A percentile compares a stretch with the other conserved stretches of the same genome.
Conservation (phyloP, 2,797 vertebrate genomes). For the Hyperoplus immaculatus region DNA sequence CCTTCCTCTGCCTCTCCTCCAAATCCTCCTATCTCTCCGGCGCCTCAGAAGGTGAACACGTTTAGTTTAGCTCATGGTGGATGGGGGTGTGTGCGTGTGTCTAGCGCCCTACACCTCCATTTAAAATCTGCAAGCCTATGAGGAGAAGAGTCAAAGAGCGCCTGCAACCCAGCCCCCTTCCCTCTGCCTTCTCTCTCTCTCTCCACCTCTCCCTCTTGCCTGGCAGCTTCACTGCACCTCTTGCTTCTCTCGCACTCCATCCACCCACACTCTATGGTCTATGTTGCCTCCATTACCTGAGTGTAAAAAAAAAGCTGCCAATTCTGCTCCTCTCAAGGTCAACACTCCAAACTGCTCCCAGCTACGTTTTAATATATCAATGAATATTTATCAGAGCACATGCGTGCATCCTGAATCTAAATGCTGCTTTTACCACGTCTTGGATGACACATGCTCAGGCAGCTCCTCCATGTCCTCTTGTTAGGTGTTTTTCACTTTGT, state of each 20-base stretch:
- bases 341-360: constrained; percentile 79
- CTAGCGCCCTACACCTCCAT: constrained; percentile 67
- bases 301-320: constrained; percentile 55
- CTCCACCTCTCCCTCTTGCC: constrained; percentile 30
- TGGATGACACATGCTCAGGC: constrained; percentile 48
- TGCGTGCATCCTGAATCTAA: constrained; percentile 73
- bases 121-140: constrained; percentile 70
- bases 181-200: constrained; percentile 29
- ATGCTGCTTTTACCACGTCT: constrained; percentile 66
- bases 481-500: constrained; percentile 62
- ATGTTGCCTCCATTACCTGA: constrained; percentile 72
- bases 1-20: constrained; percentile 50
- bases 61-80: constrained; percentile 66
- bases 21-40: constrained; percentile 50
- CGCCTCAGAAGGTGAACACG: constrained; percentile 44
- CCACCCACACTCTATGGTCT: constrained; percentile 63
- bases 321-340: constrained; percentile 78
- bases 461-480: constrained; percentile 48
- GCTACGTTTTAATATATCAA: constrained; percentile 86
- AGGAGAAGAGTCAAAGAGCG: constrained; percentile 65
- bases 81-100: constrained; percentile 52
- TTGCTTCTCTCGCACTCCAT: constrained; percentile 46
- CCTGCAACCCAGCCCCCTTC: constrained; percentile 28
- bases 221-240: constrained; percentile 51
- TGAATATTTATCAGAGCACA: constrained; percentile 86